A percentile compares a stretch with the other conserved stretches of the same genome.
Conservation (phyloP, 1,140 invertebrate species). For the Zaprionus vittiger region DNA sequence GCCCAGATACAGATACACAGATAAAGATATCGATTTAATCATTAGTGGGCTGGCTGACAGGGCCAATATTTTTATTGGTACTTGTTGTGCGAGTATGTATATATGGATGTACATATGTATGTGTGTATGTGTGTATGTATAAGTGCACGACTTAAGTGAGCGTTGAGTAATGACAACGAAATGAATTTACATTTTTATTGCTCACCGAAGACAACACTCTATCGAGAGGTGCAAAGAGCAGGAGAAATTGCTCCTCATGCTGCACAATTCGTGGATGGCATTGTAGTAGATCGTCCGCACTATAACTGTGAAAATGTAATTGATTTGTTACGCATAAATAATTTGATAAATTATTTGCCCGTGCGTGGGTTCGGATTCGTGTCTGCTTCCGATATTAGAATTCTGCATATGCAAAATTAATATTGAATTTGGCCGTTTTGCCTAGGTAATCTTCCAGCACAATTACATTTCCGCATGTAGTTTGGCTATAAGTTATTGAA, state of each 20-base stretch:
- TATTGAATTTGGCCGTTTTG: slow-evolving; percentile 6
- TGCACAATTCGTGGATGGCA: slow-evolving; percentile 31
- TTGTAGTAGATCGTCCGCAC: slow-evolving; percentile 24
- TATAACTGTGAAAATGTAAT: slow-evolving; percentile 21
- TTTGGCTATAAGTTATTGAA: not conserved
- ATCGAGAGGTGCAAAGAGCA: not conserved
- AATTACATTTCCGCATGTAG: not conserved
- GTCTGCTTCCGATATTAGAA: not conserved
- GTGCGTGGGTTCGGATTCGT: slow-evolving; percentile 19
- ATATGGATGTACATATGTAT: not conserved
- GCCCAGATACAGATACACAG: slow-evolving; percentile 39
- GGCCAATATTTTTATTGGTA: slow-evolving; percentile 3
- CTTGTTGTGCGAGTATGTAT: not conserved
- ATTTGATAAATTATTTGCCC: slow-evolving; percentile 43
- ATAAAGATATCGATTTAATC: slow-evolving; percentile 80
- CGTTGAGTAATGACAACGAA: slow-evolving; percentile 46
- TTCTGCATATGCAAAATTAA: slow-evolving; percentile 3
- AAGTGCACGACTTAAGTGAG: slow-evolving; percentile 47
- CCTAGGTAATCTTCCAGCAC: not conserved
- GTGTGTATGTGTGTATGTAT: not conserved
- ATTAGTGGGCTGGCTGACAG: slow-evolving; percentile 61
- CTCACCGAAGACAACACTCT: slow-evolving; percentile 40
- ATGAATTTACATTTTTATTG: slow-evolving; percentile 80
- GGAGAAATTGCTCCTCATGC: not conserved
- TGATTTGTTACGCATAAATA: slow-evolving; percentile 59